Evolutionary conservation across 2,113 vertebrate species (phyloP).

Genomic region (Heterotilapia buettikoferi): DNA sequence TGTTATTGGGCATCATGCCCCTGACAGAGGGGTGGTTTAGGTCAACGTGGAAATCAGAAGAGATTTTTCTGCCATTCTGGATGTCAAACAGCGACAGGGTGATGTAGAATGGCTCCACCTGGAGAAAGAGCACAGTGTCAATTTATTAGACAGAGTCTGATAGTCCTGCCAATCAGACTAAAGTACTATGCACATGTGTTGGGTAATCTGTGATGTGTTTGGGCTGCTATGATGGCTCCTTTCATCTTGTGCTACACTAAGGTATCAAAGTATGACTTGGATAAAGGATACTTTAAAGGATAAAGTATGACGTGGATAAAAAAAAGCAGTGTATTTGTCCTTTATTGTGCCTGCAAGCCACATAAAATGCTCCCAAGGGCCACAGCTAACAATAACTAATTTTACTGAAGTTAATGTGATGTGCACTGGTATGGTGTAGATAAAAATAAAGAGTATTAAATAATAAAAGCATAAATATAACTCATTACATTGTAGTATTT

Average conservation of each 20-base stretch:
- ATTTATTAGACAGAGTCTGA: neutral
- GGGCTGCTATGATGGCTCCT: neutral
- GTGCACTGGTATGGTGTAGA: neutral
- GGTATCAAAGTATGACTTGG: neutral
- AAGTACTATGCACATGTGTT: neutral
- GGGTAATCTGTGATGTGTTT: neutral
- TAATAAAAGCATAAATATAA: neutral
- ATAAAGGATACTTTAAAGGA: neutral
- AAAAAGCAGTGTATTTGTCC: neutral
- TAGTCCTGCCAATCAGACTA: neutral
- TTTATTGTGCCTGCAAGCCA: neutral
- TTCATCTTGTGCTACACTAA: neutral
- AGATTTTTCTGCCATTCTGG: constrained; percentile 90
- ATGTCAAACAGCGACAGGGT: constrained; percentile 92
- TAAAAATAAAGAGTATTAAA: neutral
- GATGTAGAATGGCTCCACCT: constrained; percentile 98
- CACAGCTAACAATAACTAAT: neutral
- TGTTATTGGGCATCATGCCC: constrained; percentile 76
- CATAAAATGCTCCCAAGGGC: neutral
- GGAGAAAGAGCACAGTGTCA: neutral
- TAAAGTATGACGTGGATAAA: neutral
- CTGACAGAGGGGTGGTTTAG: constrained; percentile 90
- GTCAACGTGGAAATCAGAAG: constrained; percentile 95
- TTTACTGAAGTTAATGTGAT: neutral
- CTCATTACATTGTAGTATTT: neutral